These are phyloP conservation scores for Cosmia trapezina DNA, from an alignment of 2,888 invertebrate species.

Conservation along the genomic window DNA sequence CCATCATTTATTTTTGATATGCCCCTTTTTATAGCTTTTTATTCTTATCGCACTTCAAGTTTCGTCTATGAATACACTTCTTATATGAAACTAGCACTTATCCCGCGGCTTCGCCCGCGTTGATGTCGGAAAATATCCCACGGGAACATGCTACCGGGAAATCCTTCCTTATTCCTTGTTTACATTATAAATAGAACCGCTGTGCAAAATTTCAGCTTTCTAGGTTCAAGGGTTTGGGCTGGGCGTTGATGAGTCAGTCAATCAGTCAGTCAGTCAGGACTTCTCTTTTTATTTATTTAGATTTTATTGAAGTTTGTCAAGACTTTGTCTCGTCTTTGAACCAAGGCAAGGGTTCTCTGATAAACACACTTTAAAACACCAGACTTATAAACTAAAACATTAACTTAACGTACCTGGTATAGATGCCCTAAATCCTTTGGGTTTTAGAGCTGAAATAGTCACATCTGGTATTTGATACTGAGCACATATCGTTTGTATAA, in stretches of 20 bases:
- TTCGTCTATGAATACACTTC: too few relatives aligned
- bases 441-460: slow-evolving; percentile 88
- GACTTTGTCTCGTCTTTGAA: not conserved
- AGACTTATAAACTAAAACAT: not conserved
- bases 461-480: slow-evolving; percentile 84
- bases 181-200: too few relatives aligned
- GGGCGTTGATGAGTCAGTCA: too few relatives aligned
- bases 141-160: too few relatives aligned
- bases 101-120: too few relatives aligned
- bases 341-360: not conserved
- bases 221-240: too few relatives aligned
- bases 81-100: too few relatives aligned
- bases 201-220: too few relatives aligned
- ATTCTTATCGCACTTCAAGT: not conserved
- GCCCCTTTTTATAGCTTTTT: not conserved
- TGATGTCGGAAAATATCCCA: too few relatives aligned
- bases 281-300: too few relatives aligned
- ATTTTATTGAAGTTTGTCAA: not conserved
- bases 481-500: slow-evolving; percentile 55
- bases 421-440: slow-evolving; percentile 90
- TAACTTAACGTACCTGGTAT: slow-evolving; percentile 88
- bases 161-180: too few relatives aligned
- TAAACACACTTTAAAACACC: not conserved
- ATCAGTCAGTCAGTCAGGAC: too few relatives aligned
- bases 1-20: not conserved